Conservation (phyloP, 2,888 invertebrate genomes). For the Conus canariensis region DNA sequence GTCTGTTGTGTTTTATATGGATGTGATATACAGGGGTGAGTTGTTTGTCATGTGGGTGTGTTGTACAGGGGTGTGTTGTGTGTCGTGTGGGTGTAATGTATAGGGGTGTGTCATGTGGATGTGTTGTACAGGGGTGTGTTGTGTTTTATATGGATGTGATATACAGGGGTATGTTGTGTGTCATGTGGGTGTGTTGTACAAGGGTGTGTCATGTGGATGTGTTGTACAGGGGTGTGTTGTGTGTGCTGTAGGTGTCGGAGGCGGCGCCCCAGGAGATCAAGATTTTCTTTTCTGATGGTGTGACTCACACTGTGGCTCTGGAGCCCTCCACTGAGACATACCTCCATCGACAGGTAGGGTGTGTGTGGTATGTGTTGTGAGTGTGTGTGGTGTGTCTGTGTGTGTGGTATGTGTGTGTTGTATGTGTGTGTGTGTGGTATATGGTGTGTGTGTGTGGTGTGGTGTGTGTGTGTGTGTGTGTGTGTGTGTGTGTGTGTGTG, state of each 20-base stretch:
- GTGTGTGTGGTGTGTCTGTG: background rate
- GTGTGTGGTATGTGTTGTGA: background rate
- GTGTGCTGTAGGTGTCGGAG: conserved; percentile 34
- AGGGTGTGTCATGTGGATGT: no score
- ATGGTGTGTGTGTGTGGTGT: background rate
- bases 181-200: no score
- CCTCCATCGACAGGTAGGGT: conserved; percentile 54
- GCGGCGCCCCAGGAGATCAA: conserved; percentile 55
- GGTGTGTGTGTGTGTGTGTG: background rate
- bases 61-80: no score
- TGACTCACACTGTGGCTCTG: conserved; percentile 60
- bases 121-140: no score
- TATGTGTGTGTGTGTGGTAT: background rate
- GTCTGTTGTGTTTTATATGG: no score
- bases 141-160: no score
- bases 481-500: background rate
- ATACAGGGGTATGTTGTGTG: no score
- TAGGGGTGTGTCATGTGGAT: no score
- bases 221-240: no score
- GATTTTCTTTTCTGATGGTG: conserved; percentile 68
- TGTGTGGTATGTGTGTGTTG: background rate
- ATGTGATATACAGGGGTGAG: no score
- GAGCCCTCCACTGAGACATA: conserved; percentile 54
- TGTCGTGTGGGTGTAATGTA: no score
- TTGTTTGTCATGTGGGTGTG: no score